Base-by-base conservation (phyloP, 2,797 vertebrate genomes). In the Melanotaenia boesemani region DNA sequence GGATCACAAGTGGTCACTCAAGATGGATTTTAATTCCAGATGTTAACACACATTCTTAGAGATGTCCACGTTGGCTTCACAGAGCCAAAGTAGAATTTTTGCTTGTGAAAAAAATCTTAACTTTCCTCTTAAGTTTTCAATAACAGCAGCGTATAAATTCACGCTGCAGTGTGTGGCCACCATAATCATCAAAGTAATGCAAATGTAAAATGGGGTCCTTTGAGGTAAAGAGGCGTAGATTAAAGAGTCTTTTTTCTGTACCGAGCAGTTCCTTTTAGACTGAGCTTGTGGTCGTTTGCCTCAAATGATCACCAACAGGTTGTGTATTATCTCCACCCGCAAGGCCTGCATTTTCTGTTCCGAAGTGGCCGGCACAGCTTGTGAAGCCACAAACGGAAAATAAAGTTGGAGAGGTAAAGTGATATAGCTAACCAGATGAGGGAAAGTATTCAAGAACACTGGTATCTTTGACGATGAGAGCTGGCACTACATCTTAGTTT, bases 381-480 rank as follows among this genome's bases (percentile, higher is more conserved):
- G 76, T 24, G 13, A 75, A 84, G 80, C 82, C 81, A 36, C 54
- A 77, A 67, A 82, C 61, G 85, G 86, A 89, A 87, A 89, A 83
- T 76, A 67, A 86, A 86, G 79, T 84, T 74, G 78, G 76, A 79
- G 79, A 82, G 78, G 86, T 75, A 87, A 91, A 81, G 76, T 28
- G 81, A 92, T 86, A 86, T 41, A 59, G 57, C 60, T 26, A 69
- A 79, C 77, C 87, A 91, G 87, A 90, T 77, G 87, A 90, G 83
- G 86, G 79, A 83, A 87, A 79, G 66, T 86, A 89, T 85, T 86
- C 83, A 88, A 71, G 71, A 86, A 77, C 71, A 36, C 74, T 64
- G 84, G 67, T 77, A 57, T 8, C 79, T 85, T 80, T 64, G 71
- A 80, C 76, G 50, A 77, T 72, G 83, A 59, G 57, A 79, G 80